A percentile compares a stretch with the other conserved stretches of the same genome.
Evolutionary conservation across 2,797 vertebrate species (phyloP).

Genomic region (Hoplostethus mediterraneus): DNA sequence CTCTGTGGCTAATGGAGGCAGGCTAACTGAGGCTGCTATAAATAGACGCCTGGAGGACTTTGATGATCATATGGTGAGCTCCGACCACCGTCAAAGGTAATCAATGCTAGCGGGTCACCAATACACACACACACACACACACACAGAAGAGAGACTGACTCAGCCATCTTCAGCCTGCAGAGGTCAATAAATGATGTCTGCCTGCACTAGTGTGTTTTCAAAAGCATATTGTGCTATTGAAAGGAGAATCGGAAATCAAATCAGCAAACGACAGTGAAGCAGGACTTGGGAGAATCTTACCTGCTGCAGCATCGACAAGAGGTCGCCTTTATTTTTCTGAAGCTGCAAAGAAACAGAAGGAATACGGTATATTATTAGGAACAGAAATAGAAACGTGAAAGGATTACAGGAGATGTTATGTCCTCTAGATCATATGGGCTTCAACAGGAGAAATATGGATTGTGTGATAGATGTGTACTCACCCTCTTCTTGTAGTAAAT

Average conservation of each 20-base stretch:
- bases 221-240: background rate
- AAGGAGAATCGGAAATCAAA: background rate
- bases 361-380: background rate
- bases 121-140: slow-evolving; percentile 16
- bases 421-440: background rate
- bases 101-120: slow-evolving; percentile 43
- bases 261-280: background rate
- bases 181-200: slow-evolving; percentile 13
- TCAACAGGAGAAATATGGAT: background rate
- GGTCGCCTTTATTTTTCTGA: slow-evolving; percentile 85
- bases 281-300: slow-evolving; percentile 60
- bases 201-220: background rate
- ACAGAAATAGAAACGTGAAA: background rate
- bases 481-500: slow-evolving; percentile 99
- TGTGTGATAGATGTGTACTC: slow-evolving; percentile 53
- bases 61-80: slow-evolving; percentile 56
- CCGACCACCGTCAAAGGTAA: slow-evolving; percentile 61
- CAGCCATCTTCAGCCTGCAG: slow-evolving; percentile 1
- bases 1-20: slow-evolving; percentile 45
- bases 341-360: slow-evolving; percentile 69
- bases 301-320: slow-evolving; percentile 84
- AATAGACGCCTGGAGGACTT: slow-evolving; percentile 55
- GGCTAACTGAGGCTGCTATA: slow-evolving; percentile 56
- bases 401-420: background rate
- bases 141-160: slow-evolving; percentile 12